A percentile compares a stretch with the other conserved stretches of the same genome.
Conservation (phyloP, 2,113 vertebrate genomes). For the Rhineura floridana region DNA sequence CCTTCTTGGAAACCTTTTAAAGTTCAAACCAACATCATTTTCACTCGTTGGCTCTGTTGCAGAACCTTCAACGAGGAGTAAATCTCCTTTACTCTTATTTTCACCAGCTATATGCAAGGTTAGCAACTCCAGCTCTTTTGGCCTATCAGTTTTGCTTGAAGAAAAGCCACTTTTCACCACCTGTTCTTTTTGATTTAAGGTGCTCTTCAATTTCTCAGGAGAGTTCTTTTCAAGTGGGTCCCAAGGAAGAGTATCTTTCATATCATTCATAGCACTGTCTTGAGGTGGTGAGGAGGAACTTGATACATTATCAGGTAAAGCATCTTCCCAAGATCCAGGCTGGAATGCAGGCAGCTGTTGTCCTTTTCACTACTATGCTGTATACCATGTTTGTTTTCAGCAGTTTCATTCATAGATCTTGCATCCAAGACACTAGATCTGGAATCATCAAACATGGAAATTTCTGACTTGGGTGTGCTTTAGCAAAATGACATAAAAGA, state of each 20-base stretch:
- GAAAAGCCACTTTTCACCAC: background rate
- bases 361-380: background rate
- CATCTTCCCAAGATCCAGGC: background rate
- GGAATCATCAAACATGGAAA: constrained; percentile 8
- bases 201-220: background rate
- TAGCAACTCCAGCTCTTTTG: background rate
- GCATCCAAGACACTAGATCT: background rate
- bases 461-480: background rate
- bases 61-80: background rate
- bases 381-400: background rate
- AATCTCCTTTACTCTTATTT: background rate
- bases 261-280: background rate
- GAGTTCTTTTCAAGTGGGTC: background rate
- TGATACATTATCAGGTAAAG: rapidly evolving
- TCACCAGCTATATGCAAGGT: background rate
- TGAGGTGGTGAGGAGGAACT: background rate
- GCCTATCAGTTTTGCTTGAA: background rate
- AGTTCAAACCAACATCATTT: rapidly evolving
- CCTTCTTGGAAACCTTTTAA: background rate
- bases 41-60: background rate
- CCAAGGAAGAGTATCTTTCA: background rate
- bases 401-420: background rate
- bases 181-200: background rate
- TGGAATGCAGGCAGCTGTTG: background rate
- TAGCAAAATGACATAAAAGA: constrained; percentile 7